Base-by-base conservation (phyloP, 2,888 invertebrate species). In the Cyclophora albipunctata region DNA sequence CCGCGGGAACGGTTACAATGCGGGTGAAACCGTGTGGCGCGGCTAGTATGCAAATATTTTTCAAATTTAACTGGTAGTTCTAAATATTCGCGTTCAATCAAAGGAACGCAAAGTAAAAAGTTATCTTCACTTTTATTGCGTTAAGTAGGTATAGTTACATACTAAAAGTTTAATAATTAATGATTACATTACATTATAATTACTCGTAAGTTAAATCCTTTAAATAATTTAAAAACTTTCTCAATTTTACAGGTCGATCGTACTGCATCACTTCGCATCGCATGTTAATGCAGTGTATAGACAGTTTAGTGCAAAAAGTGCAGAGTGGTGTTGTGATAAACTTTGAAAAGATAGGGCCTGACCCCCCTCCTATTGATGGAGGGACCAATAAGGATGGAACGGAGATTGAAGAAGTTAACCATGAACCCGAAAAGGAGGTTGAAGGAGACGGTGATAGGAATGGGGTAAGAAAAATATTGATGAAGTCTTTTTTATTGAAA, bases 261-360 rank as follows among this genome's bases (percentile, higher is more conserved):
- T 99, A 98, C 83, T 95, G 95, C 66, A 96, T 99, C 55, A 96
- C 97, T 35, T 97, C 97, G 0, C 98, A 98, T 72, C 92, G 98
- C 56, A 96, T 97, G 92, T 88, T 99, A 73, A 96, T 96, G 91
- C 97, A 97, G 75, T 98, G 98, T 74, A 95, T 99, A 61, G 99
- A 99, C 78, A 98, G 97, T 71, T 90, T 99, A 47, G 98, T 98
- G 7, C 97, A 97, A 78, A 98, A 98, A 85, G 97, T 98, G 41
- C 98, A 98, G 77, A 96, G 96, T 60, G 99, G 99, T 0, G 98
- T 99, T 43, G 98, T 99, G 34, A 95, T 99, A 55, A 96, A 98
- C 83, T 98, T 99, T 77, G 98, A 99, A 81, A 98, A 98, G 80
- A 94, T 97, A 58, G 97, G 97, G 0, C 95, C 96, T 0, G 97